phyloP scores from a whole-genome alignment of 2,797 vertebrate genomes.

The Pangasius sanitwongsei region DNA sequence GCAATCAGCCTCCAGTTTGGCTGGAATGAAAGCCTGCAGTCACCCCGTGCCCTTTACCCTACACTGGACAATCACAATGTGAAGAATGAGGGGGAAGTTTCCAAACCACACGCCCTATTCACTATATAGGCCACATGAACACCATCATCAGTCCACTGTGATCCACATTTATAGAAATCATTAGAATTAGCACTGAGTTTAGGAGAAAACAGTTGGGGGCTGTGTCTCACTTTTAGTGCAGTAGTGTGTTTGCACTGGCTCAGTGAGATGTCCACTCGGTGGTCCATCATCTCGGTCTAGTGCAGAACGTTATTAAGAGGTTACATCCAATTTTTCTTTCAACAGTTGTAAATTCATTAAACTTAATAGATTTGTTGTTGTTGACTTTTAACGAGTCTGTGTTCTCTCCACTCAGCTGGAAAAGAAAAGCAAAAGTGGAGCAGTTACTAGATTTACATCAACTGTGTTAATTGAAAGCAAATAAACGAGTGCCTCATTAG shows the following conservation, averaged over 20 bases:
- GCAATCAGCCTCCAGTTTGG: not conserved
- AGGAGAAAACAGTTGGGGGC: not conserved
- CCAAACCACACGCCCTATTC: not conserved
- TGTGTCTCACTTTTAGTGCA: too few relatives aligned
- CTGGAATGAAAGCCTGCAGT: not conserved
- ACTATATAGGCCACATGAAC: not conserved
- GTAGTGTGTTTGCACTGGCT: not conserved
- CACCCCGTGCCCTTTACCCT: not conserved
- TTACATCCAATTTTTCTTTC: not conserved
- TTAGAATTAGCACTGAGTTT: not conserved
- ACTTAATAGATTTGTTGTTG: not conserved
- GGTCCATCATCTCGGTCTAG: not conserved
- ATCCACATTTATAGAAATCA: too few relatives aligned
- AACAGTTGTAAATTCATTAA: not conserved
- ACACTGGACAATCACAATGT: not conserved
- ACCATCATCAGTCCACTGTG: not conserved
- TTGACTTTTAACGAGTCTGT: not conserved
- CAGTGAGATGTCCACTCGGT: not conserved
- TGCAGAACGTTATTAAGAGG: not conserved
- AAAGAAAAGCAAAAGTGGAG: not conserved
- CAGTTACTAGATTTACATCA: not conserved
- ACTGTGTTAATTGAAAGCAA: not conserved
- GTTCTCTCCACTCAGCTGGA: not conserved
- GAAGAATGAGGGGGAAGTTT: not conserved
- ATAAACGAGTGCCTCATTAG: not conserved